Evolutionary conservation across 2,113 vertebrate species (phyloP).

Genomic region (Triplophysa tibetana): DNA sequence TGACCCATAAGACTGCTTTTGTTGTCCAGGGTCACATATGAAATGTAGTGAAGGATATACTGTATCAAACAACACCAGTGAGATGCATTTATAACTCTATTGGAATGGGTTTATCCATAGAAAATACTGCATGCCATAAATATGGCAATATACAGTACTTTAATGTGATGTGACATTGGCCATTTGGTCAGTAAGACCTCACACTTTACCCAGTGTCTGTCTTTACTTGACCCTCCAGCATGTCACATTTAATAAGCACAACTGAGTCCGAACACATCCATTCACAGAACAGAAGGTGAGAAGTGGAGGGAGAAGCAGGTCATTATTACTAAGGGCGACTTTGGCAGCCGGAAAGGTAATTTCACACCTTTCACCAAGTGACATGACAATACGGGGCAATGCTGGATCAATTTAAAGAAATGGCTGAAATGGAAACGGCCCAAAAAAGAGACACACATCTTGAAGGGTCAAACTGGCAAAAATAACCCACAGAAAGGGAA

Average conservation of each 20-base stretch:
- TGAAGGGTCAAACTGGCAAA: constrained; percentile 5
- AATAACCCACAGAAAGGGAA: not conserved
- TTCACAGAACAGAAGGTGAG: not conserved
- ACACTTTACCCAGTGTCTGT: not conserved
- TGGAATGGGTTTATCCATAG: not conserved
- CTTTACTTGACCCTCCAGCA: not conserved
- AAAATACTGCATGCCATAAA: no score
- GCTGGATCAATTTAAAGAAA: constrained; percentile 16
- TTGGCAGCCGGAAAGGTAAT: constrained; percentile 46
- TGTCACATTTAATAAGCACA: constrained; percentile 30
- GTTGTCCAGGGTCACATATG: no score
- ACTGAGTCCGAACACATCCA: constrained; percentile 7
- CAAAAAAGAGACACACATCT: not conserved
- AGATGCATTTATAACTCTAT: not conserved
- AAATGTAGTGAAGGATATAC: no score
- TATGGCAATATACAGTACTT: no score
- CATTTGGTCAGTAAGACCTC: constrained; percentile 4
- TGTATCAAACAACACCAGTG: no score
- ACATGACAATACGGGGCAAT: constrained; percentile 37
- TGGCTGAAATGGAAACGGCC: not conserved
- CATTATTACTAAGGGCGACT: constrained; percentile 41
- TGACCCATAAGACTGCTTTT: no score
- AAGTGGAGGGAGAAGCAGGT: constrained; percentile 14
- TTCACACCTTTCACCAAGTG: constrained; percentile 54
- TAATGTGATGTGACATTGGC: not conserved